Evolutionary conservation across 2,113 vertebrate species (phyloP), one percentile per base, ranked within the genome.

Genomic region (Forbesichthys papilliferus): DNA sequence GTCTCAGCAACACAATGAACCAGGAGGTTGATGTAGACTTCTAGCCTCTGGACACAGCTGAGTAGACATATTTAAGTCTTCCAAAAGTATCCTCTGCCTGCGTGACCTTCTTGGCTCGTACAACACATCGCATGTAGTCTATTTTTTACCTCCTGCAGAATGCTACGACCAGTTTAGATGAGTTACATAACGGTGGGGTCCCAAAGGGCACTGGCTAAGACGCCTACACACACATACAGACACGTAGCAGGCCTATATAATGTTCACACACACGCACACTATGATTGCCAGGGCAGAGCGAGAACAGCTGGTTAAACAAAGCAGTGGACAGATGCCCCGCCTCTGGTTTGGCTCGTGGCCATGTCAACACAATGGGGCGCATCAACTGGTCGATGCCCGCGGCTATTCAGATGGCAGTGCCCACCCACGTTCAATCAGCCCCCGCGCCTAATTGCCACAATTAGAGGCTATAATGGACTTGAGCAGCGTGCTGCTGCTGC

Each of bases 271-370:
- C 48, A 48, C 14, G 27, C 46, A 72, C 60, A 27, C 27, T 27
- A 27, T 27, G 27, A 27, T 27, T 3, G 18, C 68, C 74, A 68
- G 80, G 79, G 74, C 69, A 72, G 69, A 59, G 73, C 63, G 59
- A 36, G 70, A 89, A 84, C 89, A 92, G 86, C 89, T 89, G 86
- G 80, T 87, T 69, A 14, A 34, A 78, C 87, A 88, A 92, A 85
- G 90, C 89, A 88, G 82, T 75, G 73, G 88, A 86, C 86, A 87
- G 85, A 90, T 87, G 86, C 84, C 84, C 80, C 66, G 67, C 86
- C 87, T 88, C 83, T 66, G 75, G 65, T 83, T 89, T 88, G 89
- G 86, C 83, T 70, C 48, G 82, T 87, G 66, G 84, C 90, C 87
- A 83, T 69, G 14, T 85, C 52, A 80, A 90, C 89, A 88, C 78